Base-by-base conservation (phyloP, 2,888 invertebrate species). In the Eupithecia vulgata region DNA sequence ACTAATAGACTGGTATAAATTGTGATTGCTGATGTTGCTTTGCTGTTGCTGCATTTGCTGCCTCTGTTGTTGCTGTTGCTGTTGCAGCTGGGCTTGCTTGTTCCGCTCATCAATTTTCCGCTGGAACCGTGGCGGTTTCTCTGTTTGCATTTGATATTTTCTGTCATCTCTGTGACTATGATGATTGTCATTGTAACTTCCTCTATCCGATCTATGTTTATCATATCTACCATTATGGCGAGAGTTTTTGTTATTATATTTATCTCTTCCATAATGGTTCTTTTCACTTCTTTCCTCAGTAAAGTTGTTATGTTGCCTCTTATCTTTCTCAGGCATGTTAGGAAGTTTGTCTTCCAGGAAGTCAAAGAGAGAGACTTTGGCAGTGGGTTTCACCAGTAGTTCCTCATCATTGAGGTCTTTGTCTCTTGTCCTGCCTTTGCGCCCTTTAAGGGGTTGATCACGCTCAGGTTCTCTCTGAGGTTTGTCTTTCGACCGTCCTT, bases 301-400 rank as follows among this genome's bases (percentile, higher is more conserved):
- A 69, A 85, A 83, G 64, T 86, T 83, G 71, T 86, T 87, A 74
- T 88, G 84, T 61, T 88, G 89, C 13, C 90, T 85, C 78, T 79
- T 90, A 75, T 83, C 91, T 76, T 85, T 91, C 71, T 90, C 94
- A n/a, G 80, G 89, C 74, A 95, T 95, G 79, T 92, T 91, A 62
- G 96, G 96, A 65, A 98, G 90, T 91, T 97, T 98, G 82, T 97
- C 96, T 86, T 97, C 97, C 12, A 98, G 94, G 86, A 97, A 98
- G 87, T 97, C 97, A 88, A 97, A 98, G 4, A 98, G 90, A 0
- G 97, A 97, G 2, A 97, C 96, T 90, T 96, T 97, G 62, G 96
- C 97, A 15, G 97, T 96, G 1, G 98, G 97, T 88, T 97, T 97
- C 10, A 96, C 95, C 1, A 94, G 94, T 45, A 95, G 93, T 68